Base-by-base conservation (phyloP, 1,140 invertebrate species). In the Bathynomus jamesi region DNA sequence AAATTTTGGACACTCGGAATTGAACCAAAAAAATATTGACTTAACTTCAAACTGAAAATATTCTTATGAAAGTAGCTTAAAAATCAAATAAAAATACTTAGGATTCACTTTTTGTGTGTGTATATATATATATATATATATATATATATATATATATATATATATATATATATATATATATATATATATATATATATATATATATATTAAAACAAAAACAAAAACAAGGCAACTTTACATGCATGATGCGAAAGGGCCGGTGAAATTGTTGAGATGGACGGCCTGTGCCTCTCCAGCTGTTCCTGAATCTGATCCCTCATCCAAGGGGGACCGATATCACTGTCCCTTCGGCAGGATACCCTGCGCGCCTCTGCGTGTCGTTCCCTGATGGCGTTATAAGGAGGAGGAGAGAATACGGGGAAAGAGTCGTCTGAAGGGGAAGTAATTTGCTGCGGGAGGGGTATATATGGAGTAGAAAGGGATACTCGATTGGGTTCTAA, bases 361-460 rank as follows among this genome's bases (percentile, higher is more conserved):
- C 32, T 71, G 69, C 69, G 70, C n/a, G 28, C 75, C 74, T 13
- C 77, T 77, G 13, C 69, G 83, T 80, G 81, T 62, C 76, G 73
- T 62, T 78, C 70, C 53, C 70, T 67, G 32, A 75, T 29, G 68
- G 75, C 69, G 24, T 85, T 84, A 71, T 87, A 88, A 0, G 90
- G 90, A 3, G 90, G 89, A 3, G 91, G 91, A 0, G 91, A 92
- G 82, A 93, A 93, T 13, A 92, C 89, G 0, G 91, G 90, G 75
- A 91, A 93, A 64, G 89, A 90, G 70, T 93, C 91, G 77, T 91
- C 82, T 27, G 88, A 61, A 86, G 89, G 61, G 85, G 86, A 31
- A 85, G 75, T 72, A 60, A 73, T 76, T 30, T 71, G 73, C 0
- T 90, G 89, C 90, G 90, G 2, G 90, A 90, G 67, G 89, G 87